Evolutionary conservation across 2,888 invertebrate genomes (phyloP).

Genomic region (Cantharis flavilabris): DNA sequence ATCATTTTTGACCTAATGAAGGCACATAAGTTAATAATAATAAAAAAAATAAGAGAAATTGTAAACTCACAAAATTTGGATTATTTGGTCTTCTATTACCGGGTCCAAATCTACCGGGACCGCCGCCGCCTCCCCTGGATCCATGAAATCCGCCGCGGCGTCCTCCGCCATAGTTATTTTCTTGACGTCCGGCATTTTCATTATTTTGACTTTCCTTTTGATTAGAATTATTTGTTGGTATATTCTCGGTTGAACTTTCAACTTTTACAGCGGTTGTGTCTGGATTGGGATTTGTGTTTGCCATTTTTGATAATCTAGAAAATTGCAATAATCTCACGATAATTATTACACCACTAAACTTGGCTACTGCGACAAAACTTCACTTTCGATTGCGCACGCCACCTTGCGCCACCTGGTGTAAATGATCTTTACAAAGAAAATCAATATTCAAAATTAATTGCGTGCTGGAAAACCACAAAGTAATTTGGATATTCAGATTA

Average conservation of each 20-base stretch:
- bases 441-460: not conserved
- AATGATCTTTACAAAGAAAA: not conserved
- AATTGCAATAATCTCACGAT: not conserved
- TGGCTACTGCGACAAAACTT: not conserved
- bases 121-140: slow-evolving; percentile 32
- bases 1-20: not conserved
- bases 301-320: not conserved
- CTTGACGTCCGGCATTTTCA: slow-evolving; percentile 1
- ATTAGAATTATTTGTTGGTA: slow-evolving; percentile 1
- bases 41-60: not conserved
- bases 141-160: slow-evolving; percentile 32
- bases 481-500: not conserved
- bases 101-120: slow-evolving; percentile 33
- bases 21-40: not conserved
- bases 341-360: not conserved
- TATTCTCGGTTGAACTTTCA: slow-evolving; percentile 31
- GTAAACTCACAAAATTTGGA: not conserved
- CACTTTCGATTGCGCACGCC: not conserved
- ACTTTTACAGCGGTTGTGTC: slow-evolving; percentile 32
- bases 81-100: slow-evolving; percentile 49
- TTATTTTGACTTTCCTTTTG: slow-evolving; percentile 14
- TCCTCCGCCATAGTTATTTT: slow-evolving; percentile 29
- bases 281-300: slow-evolving; percentile 26
- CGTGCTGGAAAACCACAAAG: not conserved
- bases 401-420: not conserved